These are phyloP conservation scores for Dicrurus megarhynchus DNA, from an alignment of 2,113 vertebrate species.

Conservation along the genomic window DNA sequence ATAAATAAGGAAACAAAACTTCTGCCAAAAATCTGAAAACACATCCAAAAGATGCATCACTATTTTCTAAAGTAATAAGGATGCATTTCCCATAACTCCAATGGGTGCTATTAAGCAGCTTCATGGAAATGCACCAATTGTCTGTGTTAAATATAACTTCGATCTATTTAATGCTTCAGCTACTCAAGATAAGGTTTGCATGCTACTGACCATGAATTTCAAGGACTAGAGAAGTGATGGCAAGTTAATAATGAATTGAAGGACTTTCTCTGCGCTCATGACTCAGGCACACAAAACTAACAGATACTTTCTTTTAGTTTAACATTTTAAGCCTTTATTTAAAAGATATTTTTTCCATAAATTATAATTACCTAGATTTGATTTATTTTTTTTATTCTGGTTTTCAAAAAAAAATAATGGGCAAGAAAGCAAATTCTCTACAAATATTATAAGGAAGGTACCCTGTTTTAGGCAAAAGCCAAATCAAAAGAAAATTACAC, in stretches of 20 bases:
- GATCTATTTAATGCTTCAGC: background rate
- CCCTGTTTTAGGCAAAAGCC: background rate
- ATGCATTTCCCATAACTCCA: background rate
- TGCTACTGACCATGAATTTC: background rate
- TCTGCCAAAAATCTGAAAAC: background rate
- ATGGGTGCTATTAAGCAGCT: background rate
- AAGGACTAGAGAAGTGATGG: background rate
- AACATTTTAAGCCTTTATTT: background rate
- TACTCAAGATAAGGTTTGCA: background rate
- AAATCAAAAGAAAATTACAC: background rate
- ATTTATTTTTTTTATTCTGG: background rate
- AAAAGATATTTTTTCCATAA: background rate
- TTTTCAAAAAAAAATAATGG: background rate
- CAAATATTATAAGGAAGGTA: background rate
- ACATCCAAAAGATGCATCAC: background rate
- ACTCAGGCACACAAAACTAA: background rate
- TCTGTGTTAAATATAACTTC: background rate
- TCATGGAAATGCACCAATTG: background rate
- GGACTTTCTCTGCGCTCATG: background rate
- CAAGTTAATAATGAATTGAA: background rate
- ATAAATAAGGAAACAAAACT: background rate
- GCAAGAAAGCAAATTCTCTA: background rate
- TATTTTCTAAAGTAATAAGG: background rate
- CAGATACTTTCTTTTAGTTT: background rate
- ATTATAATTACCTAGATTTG: background rate